Base-by-base conservation (phyloP, 2,888 invertebrate species). In the Gymnocheta viridis region DNA sequence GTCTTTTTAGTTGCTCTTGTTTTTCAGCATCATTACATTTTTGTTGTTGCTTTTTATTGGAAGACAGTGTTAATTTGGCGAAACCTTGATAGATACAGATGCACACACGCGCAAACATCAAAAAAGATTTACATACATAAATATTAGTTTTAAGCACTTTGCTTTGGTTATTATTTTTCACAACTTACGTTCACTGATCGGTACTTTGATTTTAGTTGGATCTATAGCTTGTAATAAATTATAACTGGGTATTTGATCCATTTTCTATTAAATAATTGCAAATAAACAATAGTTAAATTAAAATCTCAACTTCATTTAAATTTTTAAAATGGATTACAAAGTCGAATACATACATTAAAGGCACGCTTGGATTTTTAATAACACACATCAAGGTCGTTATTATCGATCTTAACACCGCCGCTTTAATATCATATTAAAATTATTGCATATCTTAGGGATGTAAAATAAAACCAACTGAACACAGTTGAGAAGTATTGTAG, bases 41-140 rank as follows among this genome's bases (percentile, higher is more conserved):
- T 12, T 76, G 35, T 56, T 69, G 79, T n/a, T 87, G 62, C 17
- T 89, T 88, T 85, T 89, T 89, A 38, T 87, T 88, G 1, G 91
- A 90, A 3, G 91, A 90, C 2, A 91, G 87, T n/a, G 91, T 91
- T 47, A 91, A 85, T 85, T 91, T 92, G 1, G 91, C 87, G 70
- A 92, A 91, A 85, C 89, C 89, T 89, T 60, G 9, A 27, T 17
- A n/a, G 12, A 54, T n/a, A 35, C 47, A 76, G 19, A 62, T 19
- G 69, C 24, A 27, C 9, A 51, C 29, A 24, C 7, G 3, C 7
- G 35, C n/a, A 41, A 2, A 58, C 5, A 51, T 44, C 7, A 38
- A 17, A 49, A 35, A 17, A 58, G 4, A 47, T 24, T 35, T 24
- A n/a, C n/a, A n/a, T n/a, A n/a, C n/a, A n/a, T n/a, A 17, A 17